These are phyloP conservation scores for Bergia sp. DNA, from an alignment of 92 coral and sea anemone species.

Conservation along the genomic window DNA sequence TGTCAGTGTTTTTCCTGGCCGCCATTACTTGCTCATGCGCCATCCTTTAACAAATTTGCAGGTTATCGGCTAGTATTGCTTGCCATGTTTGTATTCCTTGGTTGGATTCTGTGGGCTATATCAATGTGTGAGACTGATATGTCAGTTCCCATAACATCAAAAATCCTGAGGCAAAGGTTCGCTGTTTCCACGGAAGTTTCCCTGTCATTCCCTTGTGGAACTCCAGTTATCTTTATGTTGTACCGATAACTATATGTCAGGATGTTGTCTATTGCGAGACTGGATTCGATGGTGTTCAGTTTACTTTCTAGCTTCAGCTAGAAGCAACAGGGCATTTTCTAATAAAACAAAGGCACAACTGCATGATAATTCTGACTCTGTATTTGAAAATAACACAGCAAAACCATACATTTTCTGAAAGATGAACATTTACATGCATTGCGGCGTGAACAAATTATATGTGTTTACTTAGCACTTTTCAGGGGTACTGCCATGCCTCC, in stretches of 20 bases:
- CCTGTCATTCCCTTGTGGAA: slow-evolving; percentile 29
- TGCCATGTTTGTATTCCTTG: slow-evolving; percentile 15
- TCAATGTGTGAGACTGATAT: slow-evolving; percentile 21
- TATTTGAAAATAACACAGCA: slow-evolving; percentile 17
- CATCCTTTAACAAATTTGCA: slow-evolving; percentile 43
- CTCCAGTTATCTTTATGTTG: slow-evolving; percentile 42
- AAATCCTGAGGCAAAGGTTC: slow-evolving; percentile 10
- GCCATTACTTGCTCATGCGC: slow-evolving; percentile 20
- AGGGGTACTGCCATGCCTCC: neutral
- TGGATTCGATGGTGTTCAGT: neutral
- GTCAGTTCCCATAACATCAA: slow-evolving; percentile 30
- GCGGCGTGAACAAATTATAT: slow-evolving; percentile 15
- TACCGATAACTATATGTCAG: slow-evolving; percentile 47
- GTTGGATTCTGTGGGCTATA: slow-evolving; percentile 31
- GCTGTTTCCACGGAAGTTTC: slow-evolving; percentile 40
- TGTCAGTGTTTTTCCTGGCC: no score
- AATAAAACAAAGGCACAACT: slow-evolving; percentile 11
- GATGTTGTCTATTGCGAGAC: neutral
- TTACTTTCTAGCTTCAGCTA: no score
- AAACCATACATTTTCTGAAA: slow-evolving; percentile 32
- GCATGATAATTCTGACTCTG: slow-evolving; percentile 13
- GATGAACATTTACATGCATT: slow-evolving; percentile 10
- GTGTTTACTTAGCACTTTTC: slow-evolving; percentile 1
- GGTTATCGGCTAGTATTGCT: slow-evolving; percentile 14
- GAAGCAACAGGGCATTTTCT: no score